A percentile compares a stretch with the other conserved stretches of the same genome.
Conservation (phyloP, 2,797 vertebrate genomes). For the Caiman crocodilus region DNA sequence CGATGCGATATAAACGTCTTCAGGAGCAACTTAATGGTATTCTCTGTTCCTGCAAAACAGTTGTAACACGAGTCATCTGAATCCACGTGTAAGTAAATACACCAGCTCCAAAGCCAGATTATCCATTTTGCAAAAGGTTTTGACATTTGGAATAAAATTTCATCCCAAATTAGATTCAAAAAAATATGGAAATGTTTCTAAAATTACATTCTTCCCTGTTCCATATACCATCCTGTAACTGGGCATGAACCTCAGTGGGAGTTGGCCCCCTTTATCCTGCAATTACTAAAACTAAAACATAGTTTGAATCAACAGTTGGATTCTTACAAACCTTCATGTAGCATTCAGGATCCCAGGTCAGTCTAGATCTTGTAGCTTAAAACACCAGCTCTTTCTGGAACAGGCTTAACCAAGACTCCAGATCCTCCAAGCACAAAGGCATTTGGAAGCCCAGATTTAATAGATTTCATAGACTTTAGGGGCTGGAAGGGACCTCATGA, state of each 20-base stretch:
- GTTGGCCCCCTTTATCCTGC: background rate
- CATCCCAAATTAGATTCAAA: too few relatives aligned
- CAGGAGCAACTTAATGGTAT: background rate
- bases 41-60: background rate
- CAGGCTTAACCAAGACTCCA: background rate
- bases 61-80: too few relatives aligned
- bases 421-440: background rate
- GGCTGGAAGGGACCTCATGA: background rate
- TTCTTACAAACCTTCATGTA: fast-evolving
- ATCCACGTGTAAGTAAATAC: too few relatives aligned
- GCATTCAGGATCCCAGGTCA: background rate
- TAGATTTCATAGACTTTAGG: fast-evolving
- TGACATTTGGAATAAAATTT: too few relatives aligned
- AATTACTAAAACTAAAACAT: background rate
- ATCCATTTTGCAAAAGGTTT: too few relatives aligned
- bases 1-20: background rate
- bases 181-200: too few relatives aligned
- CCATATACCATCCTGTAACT: fast-evolving
- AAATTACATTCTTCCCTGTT: background rate
- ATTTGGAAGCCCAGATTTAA: too few relatives aligned
- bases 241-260: fast-evolving
- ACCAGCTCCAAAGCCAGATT: too few relatives aligned
- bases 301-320: background rate
- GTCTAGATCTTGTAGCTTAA: background rate
- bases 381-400: background rate